A percentile compares a stretch with the other conserved stretches of the same genome.
Conservation (phyloP, 2,113 vertebrate species). For the Balaenoptera acutorostrata region DNA sequence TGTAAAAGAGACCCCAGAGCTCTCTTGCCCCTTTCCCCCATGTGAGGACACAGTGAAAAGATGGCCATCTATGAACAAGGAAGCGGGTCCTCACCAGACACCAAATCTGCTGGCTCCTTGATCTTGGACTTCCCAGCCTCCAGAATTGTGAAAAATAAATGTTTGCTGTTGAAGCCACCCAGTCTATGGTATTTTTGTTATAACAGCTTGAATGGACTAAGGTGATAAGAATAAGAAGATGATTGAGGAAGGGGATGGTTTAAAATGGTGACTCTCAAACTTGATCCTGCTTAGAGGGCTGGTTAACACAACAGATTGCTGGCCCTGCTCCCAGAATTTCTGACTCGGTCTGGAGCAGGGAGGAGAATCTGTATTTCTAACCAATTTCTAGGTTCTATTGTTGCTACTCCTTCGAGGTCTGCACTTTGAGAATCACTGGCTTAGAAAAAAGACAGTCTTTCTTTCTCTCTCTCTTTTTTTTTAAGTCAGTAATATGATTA, state of each 20-base stretch:
- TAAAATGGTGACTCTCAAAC: not conserved
- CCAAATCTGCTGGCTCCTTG: not conserved
- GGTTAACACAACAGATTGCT: not conserved
- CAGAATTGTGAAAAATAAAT: not conserved
- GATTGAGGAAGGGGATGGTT: not conserved
- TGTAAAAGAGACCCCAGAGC: not conserved
- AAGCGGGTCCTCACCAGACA: not conserved
- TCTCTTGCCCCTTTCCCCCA: not conserved
- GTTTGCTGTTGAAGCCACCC: not conserved
- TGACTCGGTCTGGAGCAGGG: not conserved
- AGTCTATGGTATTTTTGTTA: not conserved
- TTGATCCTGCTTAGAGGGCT: not conserved
- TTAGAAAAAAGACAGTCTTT: not conserved
- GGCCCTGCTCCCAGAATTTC: not conserved
- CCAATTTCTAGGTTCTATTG: not conserved
- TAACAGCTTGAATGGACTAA: not conserved
- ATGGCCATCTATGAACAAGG: not conserved
- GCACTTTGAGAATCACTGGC: not conserved
- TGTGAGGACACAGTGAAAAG: not conserved
- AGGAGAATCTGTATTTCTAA: not conserved
- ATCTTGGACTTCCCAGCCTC: not conserved
- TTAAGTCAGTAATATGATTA: constrained; percentile 32
- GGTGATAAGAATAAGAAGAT: not conserved
- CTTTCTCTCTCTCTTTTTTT: not conserved
- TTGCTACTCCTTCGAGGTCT: not conserved